Evolutionary conservation across 2,113 vertebrate species (phyloP), one percentile per base, ranked within the genome.

Genomic region (Lasiurus cinereus): DNA sequence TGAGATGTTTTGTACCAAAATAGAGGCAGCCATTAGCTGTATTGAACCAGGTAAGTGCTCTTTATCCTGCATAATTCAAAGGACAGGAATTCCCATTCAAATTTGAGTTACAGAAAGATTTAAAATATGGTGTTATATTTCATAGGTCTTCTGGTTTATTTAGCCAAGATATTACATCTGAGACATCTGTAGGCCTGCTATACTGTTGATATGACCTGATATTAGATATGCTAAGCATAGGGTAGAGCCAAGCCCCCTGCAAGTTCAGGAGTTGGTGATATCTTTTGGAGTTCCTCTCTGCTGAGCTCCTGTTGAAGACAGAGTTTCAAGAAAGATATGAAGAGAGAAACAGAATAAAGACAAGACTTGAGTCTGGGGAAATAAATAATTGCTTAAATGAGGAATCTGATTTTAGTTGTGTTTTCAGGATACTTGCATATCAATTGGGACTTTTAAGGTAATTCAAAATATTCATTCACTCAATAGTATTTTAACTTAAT

Each of bases 401-500:
- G 46, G 21, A 79, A 80, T 22, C 29, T 86, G 33, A 64, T 29
- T 94, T 91, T 94, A 66, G 33, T 10, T n/a, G 56, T 24, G 31
- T 66, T 91, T 59, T 82, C 46, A 56, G 27, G 12, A 27, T 19
- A 82, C 52, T 56, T 74, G 64, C 48, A 48, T 56, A 27, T 36
- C 50, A 76, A 36, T 69, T 59, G 59, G n/a, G 31, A 66, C 48
- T 56, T 82, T 76, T 5, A 83, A 83, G 22, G 59, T 59, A 87
- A 88, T 18, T 48, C 67, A 76, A 74, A 80, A 73, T 59, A 74
- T 54, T 67, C 16, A 69, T 76, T 59, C 83, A 69, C 36, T 67
- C 77, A 83, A 56, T 48, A 73, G 14, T 74, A 82, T 87, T 87
- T 94, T 31, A 56, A 33, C 36, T 56, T 82, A 29, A 84, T 62